Evolutionary conservation across 2,797 vertebrate genomes (phyloP).

Genomic region (Chrosomus eos): DNA sequence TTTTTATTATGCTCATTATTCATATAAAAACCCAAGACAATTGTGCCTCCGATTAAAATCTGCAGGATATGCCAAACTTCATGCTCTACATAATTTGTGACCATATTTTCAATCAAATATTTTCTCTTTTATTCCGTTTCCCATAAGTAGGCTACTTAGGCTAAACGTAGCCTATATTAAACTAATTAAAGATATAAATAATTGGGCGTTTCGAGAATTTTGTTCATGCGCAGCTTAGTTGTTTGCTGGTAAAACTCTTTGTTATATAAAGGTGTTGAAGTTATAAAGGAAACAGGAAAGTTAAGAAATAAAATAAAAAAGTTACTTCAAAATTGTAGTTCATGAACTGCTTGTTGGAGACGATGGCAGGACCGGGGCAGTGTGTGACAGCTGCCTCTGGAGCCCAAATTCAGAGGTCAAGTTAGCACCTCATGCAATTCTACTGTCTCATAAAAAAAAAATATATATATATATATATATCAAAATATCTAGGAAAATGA

Average conservation of each 20-base stretch:
- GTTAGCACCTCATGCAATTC: background rate
- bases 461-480: too few relatives aligned
- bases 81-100: background rate
- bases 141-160: too few relatives aligned
- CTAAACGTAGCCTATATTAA: background rate
- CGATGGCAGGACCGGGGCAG: background rate
- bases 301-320: background rate
- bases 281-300: background rate
- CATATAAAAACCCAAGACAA: conserved; percentile 44
- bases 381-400: background rate
- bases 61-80: background rate
- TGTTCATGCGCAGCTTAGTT: background rate
- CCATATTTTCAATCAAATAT: too few relatives aligned
- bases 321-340: background rate
- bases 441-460: background rate
- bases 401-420: conserved; percentile 9
- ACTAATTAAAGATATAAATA: background rate
- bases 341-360: background rate
- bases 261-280: background rate
- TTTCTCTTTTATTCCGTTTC: too few relatives aligned
- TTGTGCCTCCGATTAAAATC: conserved; percentile 30
- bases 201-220: background rate
- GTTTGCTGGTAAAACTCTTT: background rate
- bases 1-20: conserved; percentile 39
- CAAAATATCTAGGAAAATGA: background rate